Percentiles rank a stretch among this genome's conserved stretches.
Conservation (phyloP, 2,888 invertebrate genomes). For the Pardosa pseudoannulata region DNA sequence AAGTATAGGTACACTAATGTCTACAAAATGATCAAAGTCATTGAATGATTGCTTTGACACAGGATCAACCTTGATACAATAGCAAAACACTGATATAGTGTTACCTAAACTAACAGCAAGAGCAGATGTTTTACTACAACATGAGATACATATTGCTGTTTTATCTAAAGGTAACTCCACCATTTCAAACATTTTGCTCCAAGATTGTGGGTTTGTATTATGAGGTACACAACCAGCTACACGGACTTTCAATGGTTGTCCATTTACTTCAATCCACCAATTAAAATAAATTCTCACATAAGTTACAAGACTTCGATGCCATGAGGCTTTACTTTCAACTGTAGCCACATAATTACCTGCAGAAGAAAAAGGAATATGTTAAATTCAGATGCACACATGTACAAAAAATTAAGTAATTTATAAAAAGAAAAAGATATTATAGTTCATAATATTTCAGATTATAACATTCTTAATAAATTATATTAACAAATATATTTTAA, state of each 20-base stretch:
- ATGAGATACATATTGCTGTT: conserved; percentile 79
- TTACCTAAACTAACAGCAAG: conserved; percentile 79
- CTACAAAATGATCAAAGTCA: conserved; percentile 84
- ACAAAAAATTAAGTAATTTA: too few species aligned
- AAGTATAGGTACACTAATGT: conserved; percentile 82
- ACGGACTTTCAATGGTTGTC: conserved; percentile 82
- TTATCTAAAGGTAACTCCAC: conserved; percentile 84
- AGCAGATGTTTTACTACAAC: conserved; percentile 77
- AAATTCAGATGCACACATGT: too few species aligned
- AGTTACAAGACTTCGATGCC: conserved; percentile 76
- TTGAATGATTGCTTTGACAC: conserved; percentile 84
- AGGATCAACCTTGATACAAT: conserved; percentile 83
- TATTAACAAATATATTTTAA: too few species aligned
- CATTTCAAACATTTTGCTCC: conserved; percentile 82
- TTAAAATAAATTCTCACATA: conserved; percentile 86
- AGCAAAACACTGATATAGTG: conserved; percentile 81
- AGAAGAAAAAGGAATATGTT: conserved; percentile 73
- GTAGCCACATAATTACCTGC: conserved; percentile 83
- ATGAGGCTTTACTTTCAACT: conserved; percentile 81
- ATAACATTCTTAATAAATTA: too few species aligned
- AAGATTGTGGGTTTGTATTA: conserved; percentile 83
- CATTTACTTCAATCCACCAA: conserved; percentile 82
- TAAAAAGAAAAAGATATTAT: too few species aligned
- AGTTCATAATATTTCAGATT: too few species aligned
- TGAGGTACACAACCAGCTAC: conserved; percentile 83